Evolutionary conservation across 2,888 invertebrate genomes (phyloP).

Genomic region (Dione vanillae): DNA sequence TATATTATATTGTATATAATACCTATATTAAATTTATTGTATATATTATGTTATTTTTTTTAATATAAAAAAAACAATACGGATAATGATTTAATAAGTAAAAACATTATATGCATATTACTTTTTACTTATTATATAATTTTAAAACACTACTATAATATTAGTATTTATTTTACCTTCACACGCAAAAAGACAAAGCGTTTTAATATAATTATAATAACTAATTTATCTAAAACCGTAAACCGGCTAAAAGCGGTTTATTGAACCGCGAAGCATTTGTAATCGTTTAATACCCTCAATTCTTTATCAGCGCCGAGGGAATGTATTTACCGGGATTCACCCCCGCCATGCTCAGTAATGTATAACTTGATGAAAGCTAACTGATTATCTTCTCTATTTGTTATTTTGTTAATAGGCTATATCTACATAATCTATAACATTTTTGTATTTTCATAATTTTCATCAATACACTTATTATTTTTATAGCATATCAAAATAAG

Average conservation of each 20-base stretch:
- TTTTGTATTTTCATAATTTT: not conserved
- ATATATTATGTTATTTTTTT: not conserved
- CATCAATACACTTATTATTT: not conserved
- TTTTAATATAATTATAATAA: slow-evolving; percentile 50
- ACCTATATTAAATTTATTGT: not conserved
- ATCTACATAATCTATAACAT: slow-evolving; percentile 2
- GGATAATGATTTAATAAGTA: not conserved
- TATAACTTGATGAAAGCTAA: slow-evolving; percentile 76
- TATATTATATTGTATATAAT: not conserved
- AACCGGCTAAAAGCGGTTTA: slow-evolving; percentile 77
- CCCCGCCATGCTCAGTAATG: slow-evolving; percentile 64
- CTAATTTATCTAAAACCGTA: slow-evolving; percentile 77
- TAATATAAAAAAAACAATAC: not conserved
- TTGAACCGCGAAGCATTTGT: slow-evolving; percentile 84
- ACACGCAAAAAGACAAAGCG: not conserved
- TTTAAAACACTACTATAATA: not conserved
- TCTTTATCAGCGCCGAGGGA: slow-evolving; percentile 80
- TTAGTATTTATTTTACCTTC: not conserved
- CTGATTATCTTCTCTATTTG: slow-evolving; percentile 55
- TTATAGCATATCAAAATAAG: not conserved
- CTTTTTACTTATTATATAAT: not conserved
- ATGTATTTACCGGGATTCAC: slow-evolving; percentile 63
- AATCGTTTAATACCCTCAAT: slow-evolving; percentile 85
- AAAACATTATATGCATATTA: not conserved
- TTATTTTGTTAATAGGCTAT: slow-evolving; percentile 35